Percentiles rank a stretch among this genome's conserved stretches.
phyloP scores from a whole-genome alignment of 2,797 vertebrate genomes.

The Ispidina lecontei region DNA sequence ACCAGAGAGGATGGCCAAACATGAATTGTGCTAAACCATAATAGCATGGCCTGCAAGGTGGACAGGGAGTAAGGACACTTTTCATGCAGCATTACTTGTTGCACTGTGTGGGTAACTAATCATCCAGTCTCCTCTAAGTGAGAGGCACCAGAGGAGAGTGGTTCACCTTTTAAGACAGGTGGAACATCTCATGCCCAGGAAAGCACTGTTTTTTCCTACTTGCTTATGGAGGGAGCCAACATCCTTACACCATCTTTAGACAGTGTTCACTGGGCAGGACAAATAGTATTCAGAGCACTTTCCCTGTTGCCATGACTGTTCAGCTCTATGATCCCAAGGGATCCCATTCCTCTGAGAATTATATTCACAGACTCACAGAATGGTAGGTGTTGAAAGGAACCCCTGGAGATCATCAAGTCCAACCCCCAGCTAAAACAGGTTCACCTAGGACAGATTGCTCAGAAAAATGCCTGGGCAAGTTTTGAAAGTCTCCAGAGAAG shows the following conservation, averaged over 20 bases:
- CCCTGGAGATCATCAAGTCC: too few relatives aligned
- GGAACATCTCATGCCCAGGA: too few relatives aligned
- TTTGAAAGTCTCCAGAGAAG: too few relatives aligned
- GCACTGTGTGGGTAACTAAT: neutral
- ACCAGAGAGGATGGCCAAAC: neutral
- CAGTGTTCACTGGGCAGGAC: neutral
- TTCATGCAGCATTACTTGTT: neutral
- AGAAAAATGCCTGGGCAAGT: too few relatives aligned
- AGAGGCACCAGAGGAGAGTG: neutral
- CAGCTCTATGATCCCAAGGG: neutral
- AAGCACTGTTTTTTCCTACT: neutral
- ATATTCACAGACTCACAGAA: neutral
- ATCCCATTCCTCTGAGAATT: neutral
- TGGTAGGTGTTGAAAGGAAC: too few relatives aligned
- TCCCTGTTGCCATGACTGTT: too few relatives aligned
- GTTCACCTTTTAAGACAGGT: neutral
- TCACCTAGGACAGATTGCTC: too few relatives aligned
- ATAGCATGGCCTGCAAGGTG: neutral
- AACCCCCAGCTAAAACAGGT: too few relatives aligned
- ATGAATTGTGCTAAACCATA: neutral
- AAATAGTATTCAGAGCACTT: fast-evolving
- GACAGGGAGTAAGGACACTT: neutral
- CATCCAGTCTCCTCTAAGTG: neutral
- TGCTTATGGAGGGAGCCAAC: neutral
- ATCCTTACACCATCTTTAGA: neutral